Evolutionary conservation across 2,888 invertebrate genomes (phyloP).

Genomic region (Ypsolopha sequella): DNA sequence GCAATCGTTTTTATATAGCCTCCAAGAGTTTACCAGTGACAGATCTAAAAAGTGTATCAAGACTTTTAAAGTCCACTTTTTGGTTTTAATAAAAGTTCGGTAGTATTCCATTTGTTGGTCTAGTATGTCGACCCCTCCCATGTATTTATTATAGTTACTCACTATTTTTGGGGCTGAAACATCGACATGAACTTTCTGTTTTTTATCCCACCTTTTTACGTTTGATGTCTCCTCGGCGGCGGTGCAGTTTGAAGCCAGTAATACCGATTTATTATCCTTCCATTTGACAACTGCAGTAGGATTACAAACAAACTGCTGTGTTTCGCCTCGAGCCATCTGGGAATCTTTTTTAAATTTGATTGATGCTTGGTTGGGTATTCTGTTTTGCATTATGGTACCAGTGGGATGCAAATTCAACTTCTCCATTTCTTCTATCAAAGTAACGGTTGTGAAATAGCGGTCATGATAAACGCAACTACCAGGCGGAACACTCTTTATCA

Average conservation of each 20-base stretch:
- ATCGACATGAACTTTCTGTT: too few species aligned
- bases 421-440: constrained; percentile 3
- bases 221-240: too few species aligned
- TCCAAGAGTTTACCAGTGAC: constrained; percentile 17
- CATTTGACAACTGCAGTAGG: background rate
- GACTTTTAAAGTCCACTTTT: constrained; percentile 23
- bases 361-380: constrained; percentile 1
- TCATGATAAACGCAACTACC: constrained; percentile 8
- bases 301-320: constrained; percentile 6
- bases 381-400: constrained; percentile 7
- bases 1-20: constrained; percentile 14
- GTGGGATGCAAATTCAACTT: constrained; percentile 2
- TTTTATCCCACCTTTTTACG: too few species aligned
- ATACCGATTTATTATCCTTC: too few species aligned
- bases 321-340: constrained; percentile 5
- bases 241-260: too few species aligned
- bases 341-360: constrained; percentile 4
- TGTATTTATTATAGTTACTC: constrained; percentile 6
- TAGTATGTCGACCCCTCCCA: constrained; percentile 11
- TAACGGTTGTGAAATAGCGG: constrained; percentile 7
- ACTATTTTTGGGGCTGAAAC: constrained; percentile 6
- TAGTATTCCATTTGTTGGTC: constrained; percentile 19
- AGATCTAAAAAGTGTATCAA: constrained; percentile 19
- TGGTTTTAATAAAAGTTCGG: constrained; percentile 20
- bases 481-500: constrained; percentile 9